These are phyloP conservation scores for Tachina grossa DNA, from an alignment of 2,888 invertebrate species.

Conservation along the genomic window DNA sequence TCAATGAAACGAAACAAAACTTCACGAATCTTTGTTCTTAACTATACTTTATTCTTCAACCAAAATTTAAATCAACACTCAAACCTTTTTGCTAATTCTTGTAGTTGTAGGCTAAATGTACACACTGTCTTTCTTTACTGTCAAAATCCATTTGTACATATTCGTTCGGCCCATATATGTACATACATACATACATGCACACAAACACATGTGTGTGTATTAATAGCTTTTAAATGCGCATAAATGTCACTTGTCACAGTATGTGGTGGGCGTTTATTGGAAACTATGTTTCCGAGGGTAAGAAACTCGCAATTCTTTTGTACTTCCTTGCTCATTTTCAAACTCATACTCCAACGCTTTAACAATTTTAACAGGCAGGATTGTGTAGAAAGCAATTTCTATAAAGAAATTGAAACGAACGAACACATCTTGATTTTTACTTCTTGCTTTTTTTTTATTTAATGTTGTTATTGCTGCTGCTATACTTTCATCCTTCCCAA, in stretches of 20 bases:
- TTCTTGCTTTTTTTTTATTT: slow-evolving; percentile 24
- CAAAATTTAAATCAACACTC: background rate
- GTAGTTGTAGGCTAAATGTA: background rate
- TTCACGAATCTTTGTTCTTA: slow-evolving; percentile 8
- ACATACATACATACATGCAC: background rate
- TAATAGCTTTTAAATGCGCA: slow-evolving; percentile 69
- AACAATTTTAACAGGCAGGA: slow-evolving; percentile 35
- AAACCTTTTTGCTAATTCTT: background rate
- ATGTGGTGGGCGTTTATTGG: slow-evolving; percentile 70
- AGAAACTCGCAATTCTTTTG: slow-evolving; percentile 2
- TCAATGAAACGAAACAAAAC: background rate
- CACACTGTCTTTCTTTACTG: slow-evolving; percentile 28
- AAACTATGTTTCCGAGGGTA: slow-evolving; percentile 45
- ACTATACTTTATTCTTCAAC: background rate
- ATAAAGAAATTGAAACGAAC: slow-evolving; percentile 45
- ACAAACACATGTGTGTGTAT: slow-evolving; percentile 18
- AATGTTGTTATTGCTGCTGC: slow-evolving; percentile 15
- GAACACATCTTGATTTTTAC: slow-evolving; percentile 57
- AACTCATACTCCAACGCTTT: slow-evolving; percentile 24
- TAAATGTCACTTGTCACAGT: slow-evolving; percentile 72
- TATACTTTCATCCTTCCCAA: slow-evolving; percentile 37
- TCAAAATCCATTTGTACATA: slow-evolving; percentile 29
- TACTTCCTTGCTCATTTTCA: background rate
- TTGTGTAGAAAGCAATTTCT: background rate
- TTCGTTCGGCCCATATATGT: background rate